Base-by-base conservation (phyloP, 2,888 invertebrate genomes). In the Drosophila algonquin region DNA sequence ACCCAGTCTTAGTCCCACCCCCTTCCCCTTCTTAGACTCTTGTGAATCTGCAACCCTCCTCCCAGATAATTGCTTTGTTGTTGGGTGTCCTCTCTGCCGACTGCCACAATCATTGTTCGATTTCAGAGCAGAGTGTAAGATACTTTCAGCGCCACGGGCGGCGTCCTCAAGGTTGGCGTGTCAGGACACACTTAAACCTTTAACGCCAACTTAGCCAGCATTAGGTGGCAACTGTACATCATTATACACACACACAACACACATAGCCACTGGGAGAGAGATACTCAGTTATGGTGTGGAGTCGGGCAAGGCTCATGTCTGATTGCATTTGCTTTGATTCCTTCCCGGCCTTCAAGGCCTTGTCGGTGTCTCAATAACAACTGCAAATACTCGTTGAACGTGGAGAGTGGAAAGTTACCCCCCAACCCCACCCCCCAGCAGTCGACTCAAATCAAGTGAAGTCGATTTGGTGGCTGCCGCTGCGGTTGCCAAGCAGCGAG, bases 81-180 rank as follows among this genome's bases (percentile, higher is more conserved):
- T 40, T 63, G 40, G 52, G 21, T 21, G 21, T 18, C 48, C 44
- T 57, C 45, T 14, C 63, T 54, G 73, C 73, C 85, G 85, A 85
- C 81, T 79, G 77, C 65, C 79, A 71, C 64, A 63, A 82, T 70
- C 82, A 73, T 71, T 58, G 46, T 75, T 77, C 83, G 75, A 85
- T 87, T 84, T 63, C 24, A 69, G 71, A 61, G 63, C 32, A 69
- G 65, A 79, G 63, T 61, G 55, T 56, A 59, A 73, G 69, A 63
- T 57, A 80, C 73, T 82, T 64, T 60, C 51, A 35, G 55, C 63
- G 54, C 64, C 67, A 58, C 56, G 53, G 77, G 18, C 21, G 21
- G 21, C 62, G 54, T 16, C 59, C 63, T 48, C 57, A 54, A 54
- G 61, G 56, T 54, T 68, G 56, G 75, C 73, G 61, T 74, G 79